Base-by-base conservation (phyloP, 2,113 vertebrate genomes). In the Clupea harengus region DNA sequence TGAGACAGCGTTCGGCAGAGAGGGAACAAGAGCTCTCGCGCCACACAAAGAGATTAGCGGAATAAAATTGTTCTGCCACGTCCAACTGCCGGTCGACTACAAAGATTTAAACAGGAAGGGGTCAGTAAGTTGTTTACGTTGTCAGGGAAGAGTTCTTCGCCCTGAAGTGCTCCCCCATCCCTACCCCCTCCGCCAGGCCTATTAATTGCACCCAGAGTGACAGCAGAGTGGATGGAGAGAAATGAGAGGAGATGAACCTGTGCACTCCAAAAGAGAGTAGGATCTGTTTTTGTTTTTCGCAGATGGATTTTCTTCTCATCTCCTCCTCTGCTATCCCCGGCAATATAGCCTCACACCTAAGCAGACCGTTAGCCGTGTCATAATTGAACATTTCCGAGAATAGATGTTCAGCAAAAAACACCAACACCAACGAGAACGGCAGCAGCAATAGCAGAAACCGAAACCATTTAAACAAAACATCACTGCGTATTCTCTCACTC, bases 11-110 rank as follows among this genome's bases (percentile, higher is more conserved):
- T 85, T 84, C 89, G 89, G 91, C 87, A 85, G 88, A 92, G 72
- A 84, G 86, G 86, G 87, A 93, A 94, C 93, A 93, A 94, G 94
- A 88, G 90, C 90, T 86, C 86, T 9, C 88, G 89, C 89, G 91
- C 89, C 89, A 90, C 90, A 89, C 87, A 50, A 82, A 92, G 92
- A 93, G 93, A 94, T 94, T 93, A 94, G 92, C 84, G 83, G 85
- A 92, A 90, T 89, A 90, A 89, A 89, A 92, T 88, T 88, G 89
- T 89, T 92, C 86, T 89, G 86, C 86, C n/a, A 18, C 45, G 39
- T 85, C 15, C 11, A n/a, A 78, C 47, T 80, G 72, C 25, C 28
- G n/a, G 45, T n/a, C 32, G 54, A 7, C 18, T 85, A 28, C 67
- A 78, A 28, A 52, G 84, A 28, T 32, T 85, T 39, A 86, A 64